Percentiles rank a stretch among this genome's conserved stretches.
Conservation (phyloP, 2,113 vertebrate genomes). For the Gallinago paraguaiae region DNA sequence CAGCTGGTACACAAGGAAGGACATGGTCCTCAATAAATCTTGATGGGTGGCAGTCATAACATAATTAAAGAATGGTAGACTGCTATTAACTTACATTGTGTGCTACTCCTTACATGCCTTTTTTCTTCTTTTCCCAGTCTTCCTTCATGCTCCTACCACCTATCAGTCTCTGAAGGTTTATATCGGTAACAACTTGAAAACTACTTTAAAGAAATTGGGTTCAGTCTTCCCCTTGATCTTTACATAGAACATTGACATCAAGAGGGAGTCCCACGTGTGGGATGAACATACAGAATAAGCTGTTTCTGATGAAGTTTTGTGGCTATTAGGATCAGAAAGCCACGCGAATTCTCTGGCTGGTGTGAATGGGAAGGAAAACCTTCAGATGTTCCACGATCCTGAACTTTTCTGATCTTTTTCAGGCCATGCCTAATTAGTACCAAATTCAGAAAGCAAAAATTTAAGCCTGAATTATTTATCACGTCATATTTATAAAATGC, state of each 20-base stretch:
- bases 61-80: not conserved
- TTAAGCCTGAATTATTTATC: constrained; percentile 62
- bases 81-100: not conserved
- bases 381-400: constrained; percentile 37
- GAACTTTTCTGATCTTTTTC: constrained; percentile 67
- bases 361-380: constrained; percentile 6
- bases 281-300: constrained; percentile 58
- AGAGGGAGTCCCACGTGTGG: constrained; percentile 22
- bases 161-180: constrained; percentile 10
- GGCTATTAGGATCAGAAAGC: constrained; percentile 56
- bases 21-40: not conserved
- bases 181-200: constrained; percentile 44
- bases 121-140: not conserved
- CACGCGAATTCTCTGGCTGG: not conserved
- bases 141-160: not conserved
- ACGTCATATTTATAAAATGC: constrained; percentile 34
- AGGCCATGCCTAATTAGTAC: constrained; percentile 62
- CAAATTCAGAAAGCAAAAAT: constrained; percentile 40
- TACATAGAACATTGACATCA: constrained; percentile 49
- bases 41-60: not conserved
- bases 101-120: not conserved
- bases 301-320: constrained; percentile 52
- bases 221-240: constrained; percentile 62
- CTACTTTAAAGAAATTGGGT: constrained; percentile 48
- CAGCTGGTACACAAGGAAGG: not conserved